A percentile compares a stretch with the other conserved stretches of the same genome.
phyloP scores from a whole-genome alignment of 2,888 invertebrate species.

The Mellilla xanthometata region DNA sequence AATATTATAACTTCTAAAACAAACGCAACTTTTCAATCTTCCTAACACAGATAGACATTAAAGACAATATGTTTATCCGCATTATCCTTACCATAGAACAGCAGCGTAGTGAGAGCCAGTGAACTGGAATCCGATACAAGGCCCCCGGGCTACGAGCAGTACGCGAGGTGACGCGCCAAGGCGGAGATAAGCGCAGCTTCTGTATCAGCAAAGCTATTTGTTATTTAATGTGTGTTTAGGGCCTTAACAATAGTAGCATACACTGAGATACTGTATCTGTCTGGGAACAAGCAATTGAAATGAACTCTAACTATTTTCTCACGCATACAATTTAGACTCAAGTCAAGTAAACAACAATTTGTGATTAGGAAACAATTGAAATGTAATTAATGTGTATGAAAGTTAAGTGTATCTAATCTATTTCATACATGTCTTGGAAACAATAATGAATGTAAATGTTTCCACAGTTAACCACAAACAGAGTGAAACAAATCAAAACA shows the following conservation, averaged over 20 bases:
- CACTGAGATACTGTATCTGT: conserved; percentile 9
- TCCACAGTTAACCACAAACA: conserved; percentile 22
- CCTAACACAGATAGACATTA: no score
- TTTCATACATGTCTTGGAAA: no score
- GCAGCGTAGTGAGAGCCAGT: conserved; percentile 9
- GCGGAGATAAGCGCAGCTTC: conserved; percentile 41
- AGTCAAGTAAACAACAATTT: no score
- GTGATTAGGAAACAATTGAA: no score
- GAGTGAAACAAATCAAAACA: conserved; percentile 31
- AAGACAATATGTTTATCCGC: conserved; percentile 3
- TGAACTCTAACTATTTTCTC: no score
- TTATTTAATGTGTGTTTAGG: conserved; percentile 49
- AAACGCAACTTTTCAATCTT: no score
- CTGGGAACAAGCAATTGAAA: neutral
- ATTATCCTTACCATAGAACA: conserved; percentile 5
- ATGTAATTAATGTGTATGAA: no score
- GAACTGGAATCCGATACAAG: conserved; percentile 29
- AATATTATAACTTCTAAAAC: no score
- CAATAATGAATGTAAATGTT: conserved; percentile 13
- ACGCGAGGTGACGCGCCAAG: conserved; percentile 33
- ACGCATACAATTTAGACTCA: no score
- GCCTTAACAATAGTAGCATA: conserved; percentile 9
- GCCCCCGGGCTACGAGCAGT: conserved; percentile 16
- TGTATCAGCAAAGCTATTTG: conserved; percentile 53
- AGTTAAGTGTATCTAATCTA: no score